phyloP scores from a whole-genome alignment of 2,888 invertebrate genomes.

The Spodoptera littoralis region DNA sequence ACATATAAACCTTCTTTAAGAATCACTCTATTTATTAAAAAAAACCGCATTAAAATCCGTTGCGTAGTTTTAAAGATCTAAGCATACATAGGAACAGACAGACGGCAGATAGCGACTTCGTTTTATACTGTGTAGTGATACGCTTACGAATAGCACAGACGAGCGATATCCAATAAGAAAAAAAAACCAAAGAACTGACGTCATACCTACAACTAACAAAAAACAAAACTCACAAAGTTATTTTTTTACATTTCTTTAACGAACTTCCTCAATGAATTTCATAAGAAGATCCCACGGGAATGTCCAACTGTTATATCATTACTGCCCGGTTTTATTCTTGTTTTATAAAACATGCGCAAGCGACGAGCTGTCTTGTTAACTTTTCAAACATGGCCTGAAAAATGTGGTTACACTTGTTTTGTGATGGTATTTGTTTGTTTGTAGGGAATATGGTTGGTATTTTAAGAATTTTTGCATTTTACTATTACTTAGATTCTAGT shows the following conservation, averaged over 20 bases:
- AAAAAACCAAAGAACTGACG: not conserved
- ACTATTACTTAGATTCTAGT: too few species aligned
- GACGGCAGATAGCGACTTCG: too few species aligned
- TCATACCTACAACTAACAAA: conserved; percentile 12
- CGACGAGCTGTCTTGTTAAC: conserved; percentile 14
- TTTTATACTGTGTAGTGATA: too few species aligned
- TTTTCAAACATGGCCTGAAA: conserved; percentile 4
- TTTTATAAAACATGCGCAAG: conserved; percentile 34
- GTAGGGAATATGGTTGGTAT: too few species aligned
- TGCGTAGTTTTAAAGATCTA: too few species aligned
- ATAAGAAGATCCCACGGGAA: conserved; percentile 45
- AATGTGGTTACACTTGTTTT: conserved; percentile 12
- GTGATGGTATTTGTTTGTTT: not conserved
- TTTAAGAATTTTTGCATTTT: too few species aligned
- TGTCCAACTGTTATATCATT: conserved; percentile 4
- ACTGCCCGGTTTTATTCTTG: conserved; percentile 28
- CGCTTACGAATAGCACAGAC: too few species aligned
- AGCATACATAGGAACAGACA: too few species aligned
- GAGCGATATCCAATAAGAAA: too few species aligned
- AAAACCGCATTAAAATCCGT: too few species aligned
- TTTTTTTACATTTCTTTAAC: conserved; percentile 8
- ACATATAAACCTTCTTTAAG: too few species aligned
- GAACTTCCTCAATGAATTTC: conserved; percentile 3
- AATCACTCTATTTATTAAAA: too few species aligned
- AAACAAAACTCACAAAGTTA: not conserved